Conservation (phyloP, 2,113 vertebrate genomes). For the Danionella cerebrum region DNA sequence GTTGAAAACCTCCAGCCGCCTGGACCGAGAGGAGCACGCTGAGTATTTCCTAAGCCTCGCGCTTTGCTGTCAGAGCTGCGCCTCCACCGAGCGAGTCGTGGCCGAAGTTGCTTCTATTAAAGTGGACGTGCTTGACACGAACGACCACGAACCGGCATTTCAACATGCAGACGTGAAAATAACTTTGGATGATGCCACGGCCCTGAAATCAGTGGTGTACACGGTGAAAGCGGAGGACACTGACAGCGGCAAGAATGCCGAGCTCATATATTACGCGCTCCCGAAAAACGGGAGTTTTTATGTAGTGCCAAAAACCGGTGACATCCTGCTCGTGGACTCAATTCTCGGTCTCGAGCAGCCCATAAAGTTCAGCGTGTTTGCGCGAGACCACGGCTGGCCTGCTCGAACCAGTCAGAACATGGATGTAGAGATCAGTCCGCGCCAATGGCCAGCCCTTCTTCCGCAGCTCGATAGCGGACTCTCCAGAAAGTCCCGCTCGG, state of each 20-base stretch:
- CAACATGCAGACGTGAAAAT: conserved; percentile 51
- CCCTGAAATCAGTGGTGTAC: conserved; percentile 67
- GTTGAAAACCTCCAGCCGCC: conserved; percentile 63
- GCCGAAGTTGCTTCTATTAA: conserved; percentile 65
- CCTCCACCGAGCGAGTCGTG: conserved; percentile 31
- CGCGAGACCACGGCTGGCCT: conserved; percentile 75
- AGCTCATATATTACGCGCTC: conserved; percentile 72
- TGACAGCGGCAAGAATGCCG: conserved; percentile 76
- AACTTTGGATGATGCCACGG: conserved; percentile 73
- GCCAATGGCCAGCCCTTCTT: conserved; percentile 52
- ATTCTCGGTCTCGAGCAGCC: conserved; percentile 68
- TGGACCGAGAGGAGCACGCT: conserved; percentile 73
- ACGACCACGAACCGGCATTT: conserved; percentile 78
- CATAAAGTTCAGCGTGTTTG: conserved; percentile 69
- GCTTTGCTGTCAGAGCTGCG: conserved; percentile 64
- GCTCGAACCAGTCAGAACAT: conserved; percentile 67
- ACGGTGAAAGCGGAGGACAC: conserved; percentile 67
- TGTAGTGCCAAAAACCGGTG: conserved; percentile 79
- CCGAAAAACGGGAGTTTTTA: conserved; percentile 76
- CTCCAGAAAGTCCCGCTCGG: conserved; percentile 55
- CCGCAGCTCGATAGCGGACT: conserved; percentile 3
- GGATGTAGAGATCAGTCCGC: conserved; percentile 65
- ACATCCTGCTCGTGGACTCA: conserved; percentile 77
- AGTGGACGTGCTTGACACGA: conserved; percentile 78
- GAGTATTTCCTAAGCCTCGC: conserved; percentile 67